Base-by-base conservation (phyloP, 2,888 invertebrate genomes). In the Drosophila diplacantha region DNA sequence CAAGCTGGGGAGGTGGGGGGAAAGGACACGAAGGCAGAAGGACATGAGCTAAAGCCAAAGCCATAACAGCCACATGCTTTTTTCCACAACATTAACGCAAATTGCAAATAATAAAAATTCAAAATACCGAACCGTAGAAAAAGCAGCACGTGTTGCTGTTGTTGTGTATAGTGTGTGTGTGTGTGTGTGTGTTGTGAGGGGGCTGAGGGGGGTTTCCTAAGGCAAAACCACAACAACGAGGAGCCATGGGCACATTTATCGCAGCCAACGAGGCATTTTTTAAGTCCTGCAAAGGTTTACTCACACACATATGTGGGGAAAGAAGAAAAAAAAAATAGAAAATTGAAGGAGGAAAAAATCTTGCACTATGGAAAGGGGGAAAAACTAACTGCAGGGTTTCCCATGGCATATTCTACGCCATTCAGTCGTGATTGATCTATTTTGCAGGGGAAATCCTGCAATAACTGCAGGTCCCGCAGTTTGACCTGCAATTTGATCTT, bases 31-130 rank as follows among this genome's bases (percentile, higher is more conserved):
- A 41, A 56, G 55, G 53, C 47, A 29, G 49, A 39, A 43, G 58
- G 44, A 69, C 52, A 64, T 44, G 44, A 69, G 59, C 57, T 55
- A 72, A 75, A 72, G 81, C 73, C 71, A 83, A 82, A 82, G 74
- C 83, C 75, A 82, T 81, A 83, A 79, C 75, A 83, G 83, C 75
- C 82, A 83, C 82, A 82, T 82, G 82, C 75, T 75, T 80, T 83
- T 84, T 82, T 83, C 84, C 85, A 85, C 83, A 84, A 84, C 82
- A 83, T 83, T 85, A 85, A 83, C 85, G 82, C 83, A 85, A 85
- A 85, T 83, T 82, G 85, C 84, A 82, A 77, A 82, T 80, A 85
- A 83, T 85, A 85, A 83, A 82, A 82, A 84, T 85, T 83, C 83
- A 85, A 83, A 85, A 82, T 83, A 75, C 77, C 79, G 65, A 78